Conservation (phyloP, 1,140 invertebrate species). For the Trinorchestia longiramus region DNA sequence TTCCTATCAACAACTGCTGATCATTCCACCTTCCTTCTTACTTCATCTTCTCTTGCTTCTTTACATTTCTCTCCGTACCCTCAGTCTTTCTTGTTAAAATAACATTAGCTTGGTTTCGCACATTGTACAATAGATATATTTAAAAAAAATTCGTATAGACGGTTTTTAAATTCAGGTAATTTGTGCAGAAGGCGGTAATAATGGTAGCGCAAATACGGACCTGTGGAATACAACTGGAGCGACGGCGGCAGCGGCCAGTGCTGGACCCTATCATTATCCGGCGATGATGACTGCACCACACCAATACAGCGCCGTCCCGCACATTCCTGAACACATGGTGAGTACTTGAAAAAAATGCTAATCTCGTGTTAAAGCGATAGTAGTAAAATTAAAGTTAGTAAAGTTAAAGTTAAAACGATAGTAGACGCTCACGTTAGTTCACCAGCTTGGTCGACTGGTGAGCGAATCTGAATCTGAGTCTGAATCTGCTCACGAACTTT, state of each 20-base stretch:
- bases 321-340: slow-evolving; percentile 77
- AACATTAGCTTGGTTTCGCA: neutral
- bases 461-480: neutral
- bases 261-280: slow-evolving; percentile 67
- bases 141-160: neutral
- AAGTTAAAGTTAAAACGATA: too few relatives aligned
- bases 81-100: neutral
- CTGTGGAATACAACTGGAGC: slow-evolving; percentile 34
- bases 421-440: too few relatives aligned
- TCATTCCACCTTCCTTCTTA: neutral
- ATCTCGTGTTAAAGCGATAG: neutral
- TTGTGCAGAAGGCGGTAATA: slow-evolving; percentile 48
- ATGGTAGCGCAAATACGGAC: slow-evolving; percentile 20
- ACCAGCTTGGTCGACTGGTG: neutral
- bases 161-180: neutral
- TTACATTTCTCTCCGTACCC: too few relatives aligned
- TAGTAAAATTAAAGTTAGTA: too few relatives aligned
- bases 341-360: slow-evolving; percentile 67
- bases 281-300: slow-evolving; percentile 71
- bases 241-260: neutral
- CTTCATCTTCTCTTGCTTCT: neutral
- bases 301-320: slow-evolving; percentile 72
- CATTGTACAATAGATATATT: too few relatives aligned
- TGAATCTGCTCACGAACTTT: neutral
- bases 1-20: too few relatives aligned